These are phyloP conservation scores for Steromphala cineraria DNA, from an alignment of 2,888 invertebrate genomes.

Conservation along the genomic window DNA sequence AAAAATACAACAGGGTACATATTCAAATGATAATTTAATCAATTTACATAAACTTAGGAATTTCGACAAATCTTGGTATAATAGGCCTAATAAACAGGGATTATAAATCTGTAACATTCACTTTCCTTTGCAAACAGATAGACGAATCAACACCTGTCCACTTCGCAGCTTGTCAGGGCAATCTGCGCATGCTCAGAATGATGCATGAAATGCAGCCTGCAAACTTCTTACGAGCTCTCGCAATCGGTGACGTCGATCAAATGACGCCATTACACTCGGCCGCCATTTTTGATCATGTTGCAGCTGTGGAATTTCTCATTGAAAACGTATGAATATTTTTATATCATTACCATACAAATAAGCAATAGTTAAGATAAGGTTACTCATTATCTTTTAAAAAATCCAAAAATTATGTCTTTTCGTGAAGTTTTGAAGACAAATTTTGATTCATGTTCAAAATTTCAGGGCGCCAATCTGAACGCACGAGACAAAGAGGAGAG, in stretches of 20 bases:
- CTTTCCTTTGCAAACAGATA: conserved; percentile 78
- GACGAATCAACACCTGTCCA: conserved; percentile 93
- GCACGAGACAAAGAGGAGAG: conserved; percentile 86
- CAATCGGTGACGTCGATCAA: conserved; percentile 87
- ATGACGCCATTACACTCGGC: conserved; percentile 95
- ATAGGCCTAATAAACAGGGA: too few relatives aligned
- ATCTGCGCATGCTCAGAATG: conserved; percentile 88
- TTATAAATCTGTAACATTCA: too few relatives aligned
- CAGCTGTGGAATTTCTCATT: conserved; percentile 82
- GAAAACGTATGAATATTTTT: conserved; percentile 75
- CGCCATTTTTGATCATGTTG: conserved; percentile 92
- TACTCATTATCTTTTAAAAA: too few relatives aligned
- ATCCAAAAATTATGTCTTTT: too few relatives aligned
- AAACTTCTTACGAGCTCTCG: conserved; percentile 79
- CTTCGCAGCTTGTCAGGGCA: conserved; percentile 89
- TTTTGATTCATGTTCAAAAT: too few relatives aligned
- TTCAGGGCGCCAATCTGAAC: conserved; percentile 89
- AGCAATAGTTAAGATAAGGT: too few relatives aligned
- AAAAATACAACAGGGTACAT: too few relatives aligned
- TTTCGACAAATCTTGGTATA: too few relatives aligned
- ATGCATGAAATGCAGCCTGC: conserved; percentile 82
- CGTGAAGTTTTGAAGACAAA: too few relatives aligned
- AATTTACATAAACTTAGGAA: too few relatives aligned
- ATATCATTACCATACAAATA: too few relatives aligned
- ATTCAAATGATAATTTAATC: too few relatives aligned